Base-by-base conservation (phyloP, 2,797 vertebrate genomes). In the Triplophysa yarkandensis region DNA sequence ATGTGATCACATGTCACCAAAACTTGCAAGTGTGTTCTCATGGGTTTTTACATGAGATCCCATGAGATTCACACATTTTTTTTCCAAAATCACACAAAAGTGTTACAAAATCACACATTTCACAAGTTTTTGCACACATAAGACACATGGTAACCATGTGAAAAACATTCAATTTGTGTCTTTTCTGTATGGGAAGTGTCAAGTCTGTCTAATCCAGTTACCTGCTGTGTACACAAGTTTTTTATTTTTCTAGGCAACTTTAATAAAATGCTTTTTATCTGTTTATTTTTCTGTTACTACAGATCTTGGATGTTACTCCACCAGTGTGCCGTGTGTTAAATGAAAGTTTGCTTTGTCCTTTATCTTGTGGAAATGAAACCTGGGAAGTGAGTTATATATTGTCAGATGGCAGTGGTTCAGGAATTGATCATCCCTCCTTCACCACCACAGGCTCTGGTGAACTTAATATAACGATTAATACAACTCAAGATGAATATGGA, bases 251-350 rank as follows among this genome's bases (percentile, higher is more conserved):
- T 50, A 13, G 2, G 19, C 19, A 23, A 11, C 21, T 14, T 44
- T 0, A 52, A 14, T 52, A 44, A 52, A 52, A 52, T 23, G 23
- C 21, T 25, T 23, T 27, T 54, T 54, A 54, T 54, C 4, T 25
- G 4, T 25, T 25, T 10, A 23, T 25, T 54, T 14, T 16, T 54
- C 23, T 54, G 23, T 54, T 27, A 27, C 13, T 36, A 36, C 36
- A 72, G 76, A 28, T 30, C n/a, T 39, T 19, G 21, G 77, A 78
- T 28, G 10, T 63, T 1, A 78, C 48, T 48, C 70, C 57, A 16
- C 70, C 77, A n/a, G 48, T 57, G 58, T 78, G 77, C 32, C 46
- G 30, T 27, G 46, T 78, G 65, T 50, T 78, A 60, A 78, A 74
- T 23, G 64, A 63, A 21, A 74, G 70, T 57, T 14, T 78, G 57